Evolutionary conservation across 2,113 vertebrate species (phyloP).

Genomic region (Albula goreensis): DNA sequence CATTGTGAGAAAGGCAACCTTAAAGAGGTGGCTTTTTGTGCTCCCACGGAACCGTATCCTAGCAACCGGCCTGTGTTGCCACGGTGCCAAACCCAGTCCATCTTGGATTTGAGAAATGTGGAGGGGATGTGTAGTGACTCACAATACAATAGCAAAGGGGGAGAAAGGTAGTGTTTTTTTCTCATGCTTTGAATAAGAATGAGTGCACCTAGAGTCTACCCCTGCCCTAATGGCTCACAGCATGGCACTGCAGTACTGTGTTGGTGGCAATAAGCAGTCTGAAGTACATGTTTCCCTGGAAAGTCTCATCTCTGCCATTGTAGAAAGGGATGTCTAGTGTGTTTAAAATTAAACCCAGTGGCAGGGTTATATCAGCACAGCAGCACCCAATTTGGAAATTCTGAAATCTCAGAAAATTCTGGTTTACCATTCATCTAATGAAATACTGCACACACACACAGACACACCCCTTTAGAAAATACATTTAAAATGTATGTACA

Average conservation of each 20-base stretch:
- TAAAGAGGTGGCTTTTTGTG: slow-evolving; percentile 56
- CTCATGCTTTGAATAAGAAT: background rate
- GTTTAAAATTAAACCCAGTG: no score
- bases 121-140: background rate
- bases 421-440: no score
- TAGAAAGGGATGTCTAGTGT: background rate
- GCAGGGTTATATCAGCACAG: no score
- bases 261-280: background rate
- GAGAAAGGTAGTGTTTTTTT: background rate
- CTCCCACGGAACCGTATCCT: slow-evolving; percentile 51
- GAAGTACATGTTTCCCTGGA: background rate
- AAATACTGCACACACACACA: no score
- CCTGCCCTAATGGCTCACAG: background rate
- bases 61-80: slow-evolving; percentile 47
- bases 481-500: background rate
- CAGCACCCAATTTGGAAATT: no score
- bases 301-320: background rate
- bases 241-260: background rate
- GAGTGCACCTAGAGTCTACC: background rate
- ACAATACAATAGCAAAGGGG: background rate
- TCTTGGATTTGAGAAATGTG: slow-evolving; percentile 13
- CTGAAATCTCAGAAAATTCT: no score
- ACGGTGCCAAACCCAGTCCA: slow-evolving; percentile 43
- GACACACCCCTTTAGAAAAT: background rate
- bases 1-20: slow-evolving; percentile 38